Evolutionary conservation across 2,888 invertebrate species (phyloP), one percentile per base, ranked within the genome.

Genomic region (Leptinotarsa tumamoca): DNA sequence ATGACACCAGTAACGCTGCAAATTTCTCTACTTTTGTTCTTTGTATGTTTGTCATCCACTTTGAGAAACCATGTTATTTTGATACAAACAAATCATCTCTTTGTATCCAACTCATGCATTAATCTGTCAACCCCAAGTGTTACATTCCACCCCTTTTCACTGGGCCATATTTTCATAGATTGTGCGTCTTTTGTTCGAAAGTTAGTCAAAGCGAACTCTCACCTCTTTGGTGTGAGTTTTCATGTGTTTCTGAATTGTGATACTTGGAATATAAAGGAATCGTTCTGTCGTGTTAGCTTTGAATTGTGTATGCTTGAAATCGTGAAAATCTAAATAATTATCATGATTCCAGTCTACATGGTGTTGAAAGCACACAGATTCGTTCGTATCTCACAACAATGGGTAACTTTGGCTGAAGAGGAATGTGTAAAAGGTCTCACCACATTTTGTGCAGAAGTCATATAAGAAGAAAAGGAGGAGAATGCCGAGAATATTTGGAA

Each of bases 241-340:
- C 69, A 69, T 56, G 69, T 69, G 54, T 79, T 68, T 72, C 51
- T 72, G 52, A 43, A 77, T 74, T 58, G 71, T 75, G 77, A 77
- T 72, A 68, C 71, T 72, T 68, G 72, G 63, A 71, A 77, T 73
- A 77, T 74, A 75, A 80, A 58, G 72, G 73, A 78, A 76, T 74
- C 77, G 56, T 75, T 78, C 77, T 80, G 80, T 80, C 78, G 72
- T 72, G 70, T 67, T 66, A 63, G 68, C 74, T 68, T 69, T 75
- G 76, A 78, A 79, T 80, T 79, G 78, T 78, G 69, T 74, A 71
- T 74, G 71, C 72, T 74, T 67, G 70, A 69, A 78, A 74, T 73
- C 70, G 76, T 71, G 73, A 68, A 76, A 79, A 79, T 80, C 77
- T 80, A 74, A 81, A 81, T 81, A 81, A 81, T 81, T 79, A 79